Conservation (phyloP, 2,113 vertebrate species). For the Mustelus asterias region DNA sequence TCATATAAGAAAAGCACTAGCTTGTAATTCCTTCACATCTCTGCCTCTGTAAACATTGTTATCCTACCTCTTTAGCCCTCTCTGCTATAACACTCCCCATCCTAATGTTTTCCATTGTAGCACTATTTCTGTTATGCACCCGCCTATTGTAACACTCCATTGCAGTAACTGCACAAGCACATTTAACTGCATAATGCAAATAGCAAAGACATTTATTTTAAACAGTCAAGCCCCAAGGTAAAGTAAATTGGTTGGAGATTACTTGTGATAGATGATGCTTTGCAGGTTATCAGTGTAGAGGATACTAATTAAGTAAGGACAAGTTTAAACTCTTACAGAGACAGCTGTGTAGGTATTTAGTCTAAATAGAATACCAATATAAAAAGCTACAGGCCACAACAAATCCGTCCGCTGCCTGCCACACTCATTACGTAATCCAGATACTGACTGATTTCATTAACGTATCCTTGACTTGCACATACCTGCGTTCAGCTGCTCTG, state of each 20-base stretch:
- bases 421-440: neutral
- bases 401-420: neutral
- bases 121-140: neutral
- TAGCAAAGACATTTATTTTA: neutral
- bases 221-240: neutral
- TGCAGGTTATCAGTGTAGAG: neutral
- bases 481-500: slow-evolving; percentile 18
- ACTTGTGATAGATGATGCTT: neutral
- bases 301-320: neutral
- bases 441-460: neutral
- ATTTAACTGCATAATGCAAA: neutral
- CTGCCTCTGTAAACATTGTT: no score
- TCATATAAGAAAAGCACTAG: no score
- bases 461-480: neutral
- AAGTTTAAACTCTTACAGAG: slow-evolving; percentile 11
- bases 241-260: neutral
- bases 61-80: neutral
- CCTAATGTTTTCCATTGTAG: neutral
- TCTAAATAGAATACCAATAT: neutral
- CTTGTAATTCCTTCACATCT: no score
- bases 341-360: slow-evolving; percentile 8
- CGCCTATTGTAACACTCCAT: neutral
- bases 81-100: neutral
- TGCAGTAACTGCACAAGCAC: neutral
- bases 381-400: neutral